Percentiles rank a stretch among this genome's conserved stretches.
phyloP scores from a whole-genome alignment of 2,797 vertebrate genomes.

The Pyrocephalus nanus region DNA sequence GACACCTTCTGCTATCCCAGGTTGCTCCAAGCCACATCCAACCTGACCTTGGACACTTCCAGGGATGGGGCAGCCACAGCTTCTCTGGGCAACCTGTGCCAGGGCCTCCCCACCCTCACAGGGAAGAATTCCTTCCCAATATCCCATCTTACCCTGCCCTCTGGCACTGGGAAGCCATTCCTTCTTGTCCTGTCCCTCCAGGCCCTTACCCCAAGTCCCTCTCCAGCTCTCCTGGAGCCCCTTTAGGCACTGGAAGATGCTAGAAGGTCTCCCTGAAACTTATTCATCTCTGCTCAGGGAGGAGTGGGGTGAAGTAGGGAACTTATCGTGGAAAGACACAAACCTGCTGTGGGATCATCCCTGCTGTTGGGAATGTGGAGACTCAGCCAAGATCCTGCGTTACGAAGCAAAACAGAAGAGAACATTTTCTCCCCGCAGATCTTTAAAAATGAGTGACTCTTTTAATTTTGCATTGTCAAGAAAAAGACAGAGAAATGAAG shows the following conservation, averaged over 20 bases:
- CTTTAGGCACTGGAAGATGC: rapidly evolving
- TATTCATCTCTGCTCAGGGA: rapidly evolving
- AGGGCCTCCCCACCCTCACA: not conserved
- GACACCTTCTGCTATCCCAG: not conserved
- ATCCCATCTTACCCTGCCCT: rapidly evolving
- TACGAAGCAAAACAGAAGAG: not conserved
- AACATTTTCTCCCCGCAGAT: conserved; percentile 33
- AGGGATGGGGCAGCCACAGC: not conserved
- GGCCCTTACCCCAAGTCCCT: not conserved
- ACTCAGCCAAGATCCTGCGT: rapidly evolving
- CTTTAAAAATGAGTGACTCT: conserved; percentile 71
- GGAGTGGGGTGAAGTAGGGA: not conserved
- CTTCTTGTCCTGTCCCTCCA: not conserved
- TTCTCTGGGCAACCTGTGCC: not conserved
- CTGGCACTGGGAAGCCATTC: not conserved
- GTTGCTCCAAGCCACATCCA: not conserved
- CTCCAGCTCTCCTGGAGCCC: not conserved
- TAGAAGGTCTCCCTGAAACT: not conserved
- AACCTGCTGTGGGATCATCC: not conserved
- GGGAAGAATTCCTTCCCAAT: not conserved
- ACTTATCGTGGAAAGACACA: not conserved
- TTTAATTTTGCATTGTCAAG: conserved; percentile 68
- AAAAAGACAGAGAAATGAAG: conserved; percentile 53
- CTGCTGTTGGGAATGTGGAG: not conserved
- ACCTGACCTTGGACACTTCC: not conserved